Base-by-base conservation (phyloP, 2,113 vertebrate genomes). In the Poicephalus meyeri region DNA sequence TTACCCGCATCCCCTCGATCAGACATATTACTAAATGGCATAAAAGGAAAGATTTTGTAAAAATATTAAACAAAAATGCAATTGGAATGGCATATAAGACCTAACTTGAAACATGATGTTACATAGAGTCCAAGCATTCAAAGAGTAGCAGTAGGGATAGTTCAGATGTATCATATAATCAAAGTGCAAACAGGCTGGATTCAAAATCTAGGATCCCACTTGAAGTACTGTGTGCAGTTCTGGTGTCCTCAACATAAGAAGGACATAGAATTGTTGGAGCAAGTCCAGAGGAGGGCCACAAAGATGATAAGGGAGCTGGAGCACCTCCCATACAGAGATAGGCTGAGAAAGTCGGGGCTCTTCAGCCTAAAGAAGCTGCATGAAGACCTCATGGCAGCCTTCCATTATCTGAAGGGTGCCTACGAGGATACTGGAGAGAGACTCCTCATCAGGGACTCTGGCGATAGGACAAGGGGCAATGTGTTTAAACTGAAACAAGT, bases 1-100 rank as follows among this genome's bases (percentile, higher is more conserved):
- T 11, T n/a, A n/a, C 14, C 6, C 4, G 3, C 4, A 37, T 19
- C 13, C 1, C 9, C 7, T 13, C 15, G 7, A 29, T 33, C n/a
- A 76, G 9, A 7, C 16, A 9, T 29, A 46, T 41, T 52, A 73
- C 50, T 56, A 82, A 77, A 63, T 66, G 21, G 3, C 16, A n/a
- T 63, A 20, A 69, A 85, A 91, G 8, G 18, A 86, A 93, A 85
- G 37, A 33, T n/a, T 70, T 66, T 61, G 15, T 31, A 17, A 81
- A 31, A 63, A 39, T 80, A 18, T 78, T 73, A 63, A 80, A 82
- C 18, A 49, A 64, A 65, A 69, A 6, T 10, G 12, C 15, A 80
- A 23, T 10, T 70, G 14, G 25, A 93, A 80, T 26, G 21, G 20
- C 35, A 85, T 65, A 46, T 18, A 44, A 80, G 5, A 18, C 17